Conservation (phyloP, 2,797 vertebrate species). For the Anableps anableps region DNA sequence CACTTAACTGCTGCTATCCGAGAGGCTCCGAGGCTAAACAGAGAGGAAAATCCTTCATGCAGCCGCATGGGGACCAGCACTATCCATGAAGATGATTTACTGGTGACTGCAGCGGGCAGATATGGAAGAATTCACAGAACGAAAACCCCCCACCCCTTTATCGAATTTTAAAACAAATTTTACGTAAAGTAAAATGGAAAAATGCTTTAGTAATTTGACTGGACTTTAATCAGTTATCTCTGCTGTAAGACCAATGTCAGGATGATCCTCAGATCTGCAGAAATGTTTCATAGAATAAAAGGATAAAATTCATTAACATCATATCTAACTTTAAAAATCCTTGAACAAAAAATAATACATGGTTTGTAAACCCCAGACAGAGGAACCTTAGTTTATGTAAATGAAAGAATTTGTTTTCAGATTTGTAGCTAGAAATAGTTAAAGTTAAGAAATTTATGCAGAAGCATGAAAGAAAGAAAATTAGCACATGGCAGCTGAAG, state of each 20-base stretch:
- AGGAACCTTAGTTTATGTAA: not conserved
- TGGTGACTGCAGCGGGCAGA: slow-evolving; percentile 30
- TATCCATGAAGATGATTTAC: slow-evolving; percentile 35
- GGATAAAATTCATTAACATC: not conserved
- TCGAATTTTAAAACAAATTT: not conserved
- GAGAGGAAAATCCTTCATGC: slow-evolving; percentile 65
- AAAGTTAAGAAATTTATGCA: not conserved
- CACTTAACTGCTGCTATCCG: slow-evolving; percentile 57
- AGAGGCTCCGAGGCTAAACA: slow-evolving; percentile 47
- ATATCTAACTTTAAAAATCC: not conserved
- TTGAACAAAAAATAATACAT: not conserved
- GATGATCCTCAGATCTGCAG: not conserved
- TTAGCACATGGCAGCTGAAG: not conserved
- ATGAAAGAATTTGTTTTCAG: not conserved
- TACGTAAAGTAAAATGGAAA: not conserved
- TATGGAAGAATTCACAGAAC: not conserved
- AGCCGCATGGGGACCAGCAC: slow-evolving; percentile 28
- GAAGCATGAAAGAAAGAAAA: not conserved
- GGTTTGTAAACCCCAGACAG: not conserved
- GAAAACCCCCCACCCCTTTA: not conserved
- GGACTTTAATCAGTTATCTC: too few species aligned
- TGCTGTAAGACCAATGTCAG: too few species aligned
- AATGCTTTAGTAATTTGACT: not conserved
- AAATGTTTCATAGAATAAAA: not conserved
- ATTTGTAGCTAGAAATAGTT: not conserved